Percentiles rank a stretch among this genome's conserved stretches.
Evolutionary conservation across 2,797 vertebrate species (phyloP).

Genomic region (Ctenopoma multispine): DNA sequence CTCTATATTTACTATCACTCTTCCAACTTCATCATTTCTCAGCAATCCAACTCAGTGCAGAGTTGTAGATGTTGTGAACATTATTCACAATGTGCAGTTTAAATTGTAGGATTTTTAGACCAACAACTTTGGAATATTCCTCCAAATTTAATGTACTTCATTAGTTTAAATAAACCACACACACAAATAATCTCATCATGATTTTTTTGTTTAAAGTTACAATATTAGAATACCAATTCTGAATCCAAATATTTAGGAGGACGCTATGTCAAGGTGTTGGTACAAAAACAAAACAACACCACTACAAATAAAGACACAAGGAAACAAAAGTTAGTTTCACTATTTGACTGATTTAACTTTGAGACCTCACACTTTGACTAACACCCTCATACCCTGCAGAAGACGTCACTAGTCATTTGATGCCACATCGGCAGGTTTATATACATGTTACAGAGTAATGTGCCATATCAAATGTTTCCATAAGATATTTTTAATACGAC

Average conservation of each 20-base stretch:
- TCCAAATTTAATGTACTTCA: not conserved
- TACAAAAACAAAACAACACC: constrained; percentile 14
- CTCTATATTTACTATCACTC: not conserved
- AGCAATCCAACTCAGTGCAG: too few species aligned
- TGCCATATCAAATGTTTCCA: constrained; percentile 24
- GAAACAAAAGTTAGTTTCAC: constrained; percentile 49
- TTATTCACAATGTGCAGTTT: not conserved
- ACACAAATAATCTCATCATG: not conserved
- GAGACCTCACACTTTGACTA: constrained; percentile 38
- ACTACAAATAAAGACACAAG: not conserved
- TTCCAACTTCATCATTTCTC: constrained; percentile 1
- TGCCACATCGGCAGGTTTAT: constrained; percentile 2
- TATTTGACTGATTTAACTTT: constrained; percentile 1
- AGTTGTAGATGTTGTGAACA: constrained; percentile 6
- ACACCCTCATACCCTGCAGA: constrained; percentile 19
- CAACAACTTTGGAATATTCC: not conserved
- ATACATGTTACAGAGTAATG: not conserved
- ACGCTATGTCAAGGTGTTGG: not conserved
- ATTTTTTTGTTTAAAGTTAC: not conserved
- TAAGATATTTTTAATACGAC: not conserved
- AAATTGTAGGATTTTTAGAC: not conserved
- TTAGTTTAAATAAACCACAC: too few species aligned
- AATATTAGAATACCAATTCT: not conserved
- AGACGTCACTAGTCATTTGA: not conserved
- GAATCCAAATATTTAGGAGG: not conserved